Base-by-base conservation (phyloP, 2,113 vertebrate genomes). In the Hemiscyllium ocellatum region DNA sequence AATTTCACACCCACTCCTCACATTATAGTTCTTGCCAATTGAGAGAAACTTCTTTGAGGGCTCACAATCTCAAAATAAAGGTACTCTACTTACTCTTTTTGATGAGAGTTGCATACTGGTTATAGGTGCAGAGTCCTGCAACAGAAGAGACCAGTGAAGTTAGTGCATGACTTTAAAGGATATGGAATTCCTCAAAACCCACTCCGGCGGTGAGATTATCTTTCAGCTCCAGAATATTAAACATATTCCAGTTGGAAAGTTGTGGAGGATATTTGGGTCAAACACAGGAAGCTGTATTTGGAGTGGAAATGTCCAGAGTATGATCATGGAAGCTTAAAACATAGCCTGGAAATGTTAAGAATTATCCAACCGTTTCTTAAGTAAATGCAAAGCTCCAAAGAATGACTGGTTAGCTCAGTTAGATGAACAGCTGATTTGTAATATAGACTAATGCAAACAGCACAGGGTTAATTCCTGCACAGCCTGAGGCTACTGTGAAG, bases 21-120 rank as follows among this genome's bases (percentile, higher is more conserved):
- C 20, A 7, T 50, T 50, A 50, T 4, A 17, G 4, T 19, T 20
- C 37, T 47, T 83, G 37, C 80, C 80, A 90, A 90, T 61, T 66
- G 90, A 22, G 17, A 94, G 91, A 24, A 20, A 50, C 20, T 42
- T 42, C 10, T 6, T 50, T 1, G 47, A 50, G 15, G 47, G 47
- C 24, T 24, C 42, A 50, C 2, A 52, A 2, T 15, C 66, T 76
- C 10, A 50, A 50, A 72, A 72, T 72, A 76, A 70, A 66, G 5
- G 29, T 26, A 47, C 42, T 95, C 96, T 80, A 96, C 97, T 97
- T 97, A 99, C 99, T 97, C 99, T 97, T 96, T 99, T 99, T 76
- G 99, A 99, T 65, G 99, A 99, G 96, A 99, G 98, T 96, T 99
- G 98, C 98, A 99, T 98, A 97, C 98, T 98, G 96, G 97, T 98